These are phyloP conservation scores for Hyposoter dolosus DNA, from an alignment of 2,888 invertebrate genomes.

Conservation along the genomic window DNA sequence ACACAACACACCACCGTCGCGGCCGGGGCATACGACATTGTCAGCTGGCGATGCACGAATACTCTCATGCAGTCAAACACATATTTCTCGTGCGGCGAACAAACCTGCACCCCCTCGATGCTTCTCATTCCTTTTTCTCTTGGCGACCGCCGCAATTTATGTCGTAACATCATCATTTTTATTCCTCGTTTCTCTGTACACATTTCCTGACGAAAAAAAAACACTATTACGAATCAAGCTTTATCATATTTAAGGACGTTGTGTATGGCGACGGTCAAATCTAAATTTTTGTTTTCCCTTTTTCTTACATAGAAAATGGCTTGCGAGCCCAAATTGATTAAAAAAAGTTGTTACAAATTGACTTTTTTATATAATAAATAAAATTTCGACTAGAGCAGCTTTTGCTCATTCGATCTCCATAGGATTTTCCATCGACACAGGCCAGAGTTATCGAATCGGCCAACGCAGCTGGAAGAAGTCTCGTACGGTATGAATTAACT, in stretches of 20 bases:
- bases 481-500: slow-evolving; percentile 78
- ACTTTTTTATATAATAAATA: no score
- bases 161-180: not conserved
- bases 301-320: no score
- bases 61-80: not conserved
- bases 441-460: slow-evolving; percentile 59
- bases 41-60: slow-evolving; percentile 46
- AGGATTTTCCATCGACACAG: not conserved
- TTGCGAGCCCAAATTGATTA: no score
- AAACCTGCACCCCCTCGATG: slow-evolving; percentile 17
- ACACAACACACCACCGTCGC: slow-evolving; percentile 41
- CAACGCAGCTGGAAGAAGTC: slow-evolving; percentile 70
- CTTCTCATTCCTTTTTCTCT: not conserved
- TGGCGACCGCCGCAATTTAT: slow-evolving; percentile 1
- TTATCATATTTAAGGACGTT: no score
- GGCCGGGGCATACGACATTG: slow-evolving; percentile 32
- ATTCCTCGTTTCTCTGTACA: not conserved
- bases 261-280: no score
- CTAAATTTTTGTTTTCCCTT: no score
- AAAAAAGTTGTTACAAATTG: no score
- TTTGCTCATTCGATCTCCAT: not conserved
- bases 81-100: slow-evolving; percentile 14
- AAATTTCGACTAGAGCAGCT: not conserved
- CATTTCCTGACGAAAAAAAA: not conserved
- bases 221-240: no score